Base-by-base conservation (phyloP, 2,888 invertebrate species). In the Mamestra brassicae region DNA sequence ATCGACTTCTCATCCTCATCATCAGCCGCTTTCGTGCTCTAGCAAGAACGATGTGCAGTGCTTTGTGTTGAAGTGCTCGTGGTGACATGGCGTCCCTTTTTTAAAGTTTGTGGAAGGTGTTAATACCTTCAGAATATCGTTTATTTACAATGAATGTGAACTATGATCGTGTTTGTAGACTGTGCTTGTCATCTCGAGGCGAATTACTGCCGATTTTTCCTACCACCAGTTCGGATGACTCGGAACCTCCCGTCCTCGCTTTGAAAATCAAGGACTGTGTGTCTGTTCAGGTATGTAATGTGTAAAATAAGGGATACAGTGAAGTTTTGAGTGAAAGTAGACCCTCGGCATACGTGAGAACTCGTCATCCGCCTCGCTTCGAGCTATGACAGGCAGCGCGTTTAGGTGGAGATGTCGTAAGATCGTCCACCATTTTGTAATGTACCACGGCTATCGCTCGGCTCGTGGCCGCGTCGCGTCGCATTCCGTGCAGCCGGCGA, bases 191-290 rank as follows among this genome's bases (percentile, higher is more conserved):
- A 92, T 95, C 96, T 92, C 97, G 97, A 89, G 97, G 97, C 92
- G 97, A 97, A 92, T 97, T 96, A 93, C 96, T 96, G 91, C 97
- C 97, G 92, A 97, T 97, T 91, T 97, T 97, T 94, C 96, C 95
- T 93, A 95, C 95, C 93, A 96, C 95, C 96, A 96, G 96, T 95
- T 94, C 95, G 93, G 95, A 95, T 95, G 95, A 95, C 92, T 92
- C 95, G 92, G 96, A 96, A 91, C 92, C 97, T 93, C 91, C 93
- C 94, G 93, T 96, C 91, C 95, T 98, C 88, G 97, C 96, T 81
- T 96, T 96, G 84, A 97, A 97, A 96, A 98, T 98, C 92, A 97
- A 97, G 91, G 97, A 97, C 90, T 97, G 97, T 90, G 95, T 98
- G 86, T 97, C 97, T 76, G 97, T 98, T 83, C 97, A 98, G 97